Evolutionary conservation across 2,888 invertebrate species (phyloP), one percentile per base, ranked within the genome.

Genomic region (Busseola fusca): DNA sequence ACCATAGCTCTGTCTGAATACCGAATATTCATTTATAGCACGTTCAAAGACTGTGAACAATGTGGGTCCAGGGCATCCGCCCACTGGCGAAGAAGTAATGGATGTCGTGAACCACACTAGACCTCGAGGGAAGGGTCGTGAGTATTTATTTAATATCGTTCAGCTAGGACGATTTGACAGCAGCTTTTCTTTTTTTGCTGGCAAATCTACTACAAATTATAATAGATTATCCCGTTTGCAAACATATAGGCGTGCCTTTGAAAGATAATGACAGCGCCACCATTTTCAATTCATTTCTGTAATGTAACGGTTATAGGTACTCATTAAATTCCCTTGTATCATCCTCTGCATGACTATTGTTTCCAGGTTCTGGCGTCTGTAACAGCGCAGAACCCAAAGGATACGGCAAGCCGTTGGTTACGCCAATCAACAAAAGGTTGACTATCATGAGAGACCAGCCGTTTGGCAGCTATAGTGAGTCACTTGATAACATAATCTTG

Each of bases 381-480:
- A 75, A 56, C 54, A 54, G 21, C 21, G 21, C 58, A 63, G 69
- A 67, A 27, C 40, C 25, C 21, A 42, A 48, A n/a, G 91, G 90
- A 6, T 92, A 92, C 69, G 92, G 93, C 3, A 92, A 90, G 73
- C 92, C 92, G 1, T 70, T 92, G 34, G 87, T 93, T 1, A 92
- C 92, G 7, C 85, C 87, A 1, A 3, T 90, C 0, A 88, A 90
- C 42, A 91, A 86, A 78, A 89, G 85, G 54, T 80, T 92, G 18
- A 78, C 82, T 4, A 84, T 92, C 30, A 84, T 87, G 75, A 84
- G 86, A 76, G 89, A 89, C 3, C 45, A 75, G n/a, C 72, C 80
- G 3, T 70, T 0, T 21, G 34, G 50, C 25, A 37, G 14, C 14
- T 3, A 14, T n/a, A 34, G 80, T 80, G n/a, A 76, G 72, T 45